Evolutionary conservation across 2,888 invertebrate genomes (phyloP).

Genomic region (Digitonthophagus gazella): DNA sequence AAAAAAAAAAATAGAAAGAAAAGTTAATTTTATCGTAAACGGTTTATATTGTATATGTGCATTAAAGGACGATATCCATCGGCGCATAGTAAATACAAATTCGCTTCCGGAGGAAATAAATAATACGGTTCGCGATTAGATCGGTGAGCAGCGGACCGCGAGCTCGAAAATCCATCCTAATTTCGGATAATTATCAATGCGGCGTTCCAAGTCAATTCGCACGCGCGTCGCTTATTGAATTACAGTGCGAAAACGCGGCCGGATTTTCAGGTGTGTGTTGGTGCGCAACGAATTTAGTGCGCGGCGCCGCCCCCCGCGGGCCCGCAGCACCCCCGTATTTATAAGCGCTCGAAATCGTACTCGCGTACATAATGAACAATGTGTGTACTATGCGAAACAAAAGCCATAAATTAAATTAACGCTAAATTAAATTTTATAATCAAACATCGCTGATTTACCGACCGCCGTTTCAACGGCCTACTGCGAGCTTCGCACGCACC

Average conservation of each 20-base stretch:
- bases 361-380: conserved; percentile 40
- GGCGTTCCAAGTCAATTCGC: not conserved
- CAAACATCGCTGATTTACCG: conserved; percentile 40
- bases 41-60: no score
- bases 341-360: conserved; percentile 17
- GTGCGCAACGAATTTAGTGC: not conserved
- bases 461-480: conserved; percentile 19
- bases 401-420: conserved; percentile 45
- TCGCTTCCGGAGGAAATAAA: not conserved
- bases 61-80: no score
- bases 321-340: not conserved
- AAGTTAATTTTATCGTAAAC: no score
- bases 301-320: not conserved
- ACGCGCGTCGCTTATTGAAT: not conserved
- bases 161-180: not conserved
- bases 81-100: no score
- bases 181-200: not conserved
- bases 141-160: not conserved
- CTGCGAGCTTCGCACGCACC: not conserved
- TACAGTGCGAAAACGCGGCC: not conserved
- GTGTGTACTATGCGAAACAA: conserved; percentile 37
- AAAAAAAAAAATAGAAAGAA: no score
- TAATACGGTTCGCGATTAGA: not conserved
- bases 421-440: conserved; percentile 46
- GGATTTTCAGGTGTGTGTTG: not conserved